phyloP scores from a whole-genome alignment of 2,113 vertebrate species.

The Dipodomys spectabilis region DNA sequence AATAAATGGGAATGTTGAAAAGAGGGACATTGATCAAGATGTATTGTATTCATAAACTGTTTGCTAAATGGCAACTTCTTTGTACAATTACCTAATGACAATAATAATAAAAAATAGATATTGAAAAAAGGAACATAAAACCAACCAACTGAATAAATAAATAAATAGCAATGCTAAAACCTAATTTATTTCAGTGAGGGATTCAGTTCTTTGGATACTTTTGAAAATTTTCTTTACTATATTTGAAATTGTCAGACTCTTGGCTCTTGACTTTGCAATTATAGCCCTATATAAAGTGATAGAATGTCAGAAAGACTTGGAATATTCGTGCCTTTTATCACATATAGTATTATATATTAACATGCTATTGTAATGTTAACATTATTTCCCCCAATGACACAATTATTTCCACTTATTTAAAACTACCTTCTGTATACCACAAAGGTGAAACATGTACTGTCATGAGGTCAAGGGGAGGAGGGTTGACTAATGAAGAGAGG shows the following conservation, averaged over 20 bases:
- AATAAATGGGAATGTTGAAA: too few species aligned
- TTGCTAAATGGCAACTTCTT: too few species aligned
- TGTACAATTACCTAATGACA: too few species aligned
- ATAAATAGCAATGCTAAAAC: not conserved
- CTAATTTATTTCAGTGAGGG: not conserved
- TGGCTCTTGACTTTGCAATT: not conserved
- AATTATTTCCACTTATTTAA: constrained; percentile 19
- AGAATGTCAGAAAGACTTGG: not conserved
- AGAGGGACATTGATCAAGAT: too few species aligned
- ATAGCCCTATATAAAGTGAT: not conserved
- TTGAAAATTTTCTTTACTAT: not conserved
- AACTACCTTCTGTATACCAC: not conserved
- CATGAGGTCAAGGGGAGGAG: too few species aligned
- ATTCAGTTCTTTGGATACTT: not conserved
- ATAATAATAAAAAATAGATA: too few species aligned
- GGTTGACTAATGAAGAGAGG: too few species aligned
- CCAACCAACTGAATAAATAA: too few species aligned
- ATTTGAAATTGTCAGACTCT: not conserved
- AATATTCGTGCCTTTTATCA: not conserved
- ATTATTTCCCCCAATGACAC: not conserved
- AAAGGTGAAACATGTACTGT: too few species aligned
- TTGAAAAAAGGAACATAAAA: too few species aligned
- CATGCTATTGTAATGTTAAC: not conserved
- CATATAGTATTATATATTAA: not conserved
- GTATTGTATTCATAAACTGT: too few species aligned